phyloP scores from a whole-genome alignment of 2,888 invertebrate genomes.

The Gymnosoma rotundatum region DNA sequence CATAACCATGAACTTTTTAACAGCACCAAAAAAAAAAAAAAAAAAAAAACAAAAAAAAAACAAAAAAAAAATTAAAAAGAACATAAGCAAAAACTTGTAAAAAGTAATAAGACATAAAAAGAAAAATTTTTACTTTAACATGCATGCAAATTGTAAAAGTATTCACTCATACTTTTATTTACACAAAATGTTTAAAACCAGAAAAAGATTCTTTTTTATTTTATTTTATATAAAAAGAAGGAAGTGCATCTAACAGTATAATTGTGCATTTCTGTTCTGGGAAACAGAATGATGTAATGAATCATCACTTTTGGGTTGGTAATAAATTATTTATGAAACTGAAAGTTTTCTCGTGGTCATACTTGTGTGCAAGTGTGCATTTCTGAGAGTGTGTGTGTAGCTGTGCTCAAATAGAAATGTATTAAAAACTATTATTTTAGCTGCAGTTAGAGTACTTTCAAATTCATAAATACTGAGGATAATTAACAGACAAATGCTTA shows the following conservation, averaged over 20 bases:
- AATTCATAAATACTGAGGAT: background rate
- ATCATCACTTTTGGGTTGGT: constrained; percentile 66
- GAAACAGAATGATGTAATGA: constrained; percentile 48
- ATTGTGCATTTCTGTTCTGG: background rate
- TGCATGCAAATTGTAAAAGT: constrained; percentile 55
- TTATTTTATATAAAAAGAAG: background rate
- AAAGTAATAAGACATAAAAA: constrained; percentile 54
- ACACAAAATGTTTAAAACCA: constrained; percentile 38
- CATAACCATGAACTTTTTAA: constrained; percentile 69
- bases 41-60: background rate
- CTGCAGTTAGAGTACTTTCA: constrained; percentile 7
- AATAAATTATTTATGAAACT: constrained; percentile 69
- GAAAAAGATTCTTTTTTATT: too few species aligned
- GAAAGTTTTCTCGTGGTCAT: constrained; percentile 69
- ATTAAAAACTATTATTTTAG: constrained; percentile 23
- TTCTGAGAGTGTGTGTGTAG: background rate
- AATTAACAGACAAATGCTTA: background rate
- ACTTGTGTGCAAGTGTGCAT: background rate
- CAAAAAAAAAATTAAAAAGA: background rate
- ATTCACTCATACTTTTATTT: constrained; percentile 49
- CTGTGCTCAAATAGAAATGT: background rate
- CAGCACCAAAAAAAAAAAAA: constrained; percentile 5
- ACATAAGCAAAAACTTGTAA: background rate
- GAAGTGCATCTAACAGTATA: background rate
- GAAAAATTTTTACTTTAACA: constrained; percentile 50